Evolutionary conservation across 2,888 invertebrate genomes (phyloP), one percentile per base, ranked within the genome.

Genomic region (Dione vanillae): DNA sequence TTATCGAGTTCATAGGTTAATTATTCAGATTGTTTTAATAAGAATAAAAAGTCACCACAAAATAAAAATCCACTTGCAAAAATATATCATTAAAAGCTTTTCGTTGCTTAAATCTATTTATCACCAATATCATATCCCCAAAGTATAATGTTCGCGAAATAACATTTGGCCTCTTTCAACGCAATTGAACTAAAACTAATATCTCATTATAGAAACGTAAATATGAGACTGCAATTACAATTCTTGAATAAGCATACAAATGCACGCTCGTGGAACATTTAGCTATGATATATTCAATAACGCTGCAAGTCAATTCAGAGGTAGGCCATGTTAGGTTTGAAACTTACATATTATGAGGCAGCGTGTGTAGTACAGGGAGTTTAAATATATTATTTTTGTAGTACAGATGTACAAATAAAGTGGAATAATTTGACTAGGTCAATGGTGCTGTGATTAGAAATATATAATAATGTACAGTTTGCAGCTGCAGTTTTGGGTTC

Each of bases 271-370:
- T 14, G 27, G 52, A 27, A 52, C 27, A 52, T 14, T 27, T 7
- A 0, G n/a, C 52, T 52, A 35, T 35, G 52, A 27, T 52, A 52
- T 52, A 27, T 52, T 52, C 52, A 52, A 52, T 52, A 14, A 52
- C 27, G 27, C 14, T 52, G 27, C 16, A 7, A 52, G 52, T 52
- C 27, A 52, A 35, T 49, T 49, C 49, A 49, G 11, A 49, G 49
- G 49, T 49, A 49, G 19, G 49, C 49, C 19, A 49, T 49, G 49
- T 49, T 49, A 49, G 47, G 16, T 49, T 49, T 9, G 19, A 49
- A 49, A 49, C 20, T 49, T 49, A 19, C 49, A 49, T 49, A 35
- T 27, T 14, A 27, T 27, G 35, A 27, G n/a, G 12, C 5, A n/a
- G 11, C 52, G 14, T 52, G 27, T 27, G 14, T 27, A 52, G 14